Evolutionary conservation across 1,140 invertebrate species (phyloP), one percentile per base, ranked within the genome.

Genomic region (Conus betulinus): DNA sequence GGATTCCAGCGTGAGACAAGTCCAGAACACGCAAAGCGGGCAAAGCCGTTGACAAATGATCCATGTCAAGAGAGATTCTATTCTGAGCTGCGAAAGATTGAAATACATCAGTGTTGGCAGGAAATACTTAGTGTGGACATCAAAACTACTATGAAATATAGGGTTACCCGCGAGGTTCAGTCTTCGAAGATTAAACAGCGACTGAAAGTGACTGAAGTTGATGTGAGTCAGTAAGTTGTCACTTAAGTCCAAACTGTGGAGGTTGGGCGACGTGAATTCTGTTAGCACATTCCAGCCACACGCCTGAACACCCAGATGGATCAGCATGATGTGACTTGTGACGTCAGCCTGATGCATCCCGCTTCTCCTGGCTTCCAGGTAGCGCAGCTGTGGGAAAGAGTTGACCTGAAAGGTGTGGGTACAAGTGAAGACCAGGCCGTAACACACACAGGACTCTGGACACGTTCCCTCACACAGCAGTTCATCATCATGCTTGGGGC

Each of bases 401-500:
- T 6, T 23, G 17, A 79, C 82, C 7, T 57, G 11, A n/a, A 85
- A 60, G 0, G 52, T 23, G 20, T 25, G 39, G 0, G 76, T 60
- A 25, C 88, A 89, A 3, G 74, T 81, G 52, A 82, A 86, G 51
- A 78, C 88, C 82, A 55, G 57, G n/a, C 82, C 82, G 55, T 78
- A n/a, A 25, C 88, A 87, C 39, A 57, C 55, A 52, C 88, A 89
- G 20, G 67, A 81, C 0, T 86, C 57, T 11, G 88, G 88, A 57
- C 84, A 89, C 0, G 88, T 89, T 0, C 67, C 55, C 27, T 89
- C 39, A 84, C 88, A 89, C n/a, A 87, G 15, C 5, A 87, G 52
- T 53, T 89, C 88, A 23, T 89, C 88, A 74, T 89, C 88, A 52
- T 83, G 88, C 2, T 87, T 3, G 1, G 88, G 88, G 78, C 88